Evolutionary conservation across 1,140 invertebrate genomes (phyloP).

Genomic region (Trissolcus basalis): DNA sequence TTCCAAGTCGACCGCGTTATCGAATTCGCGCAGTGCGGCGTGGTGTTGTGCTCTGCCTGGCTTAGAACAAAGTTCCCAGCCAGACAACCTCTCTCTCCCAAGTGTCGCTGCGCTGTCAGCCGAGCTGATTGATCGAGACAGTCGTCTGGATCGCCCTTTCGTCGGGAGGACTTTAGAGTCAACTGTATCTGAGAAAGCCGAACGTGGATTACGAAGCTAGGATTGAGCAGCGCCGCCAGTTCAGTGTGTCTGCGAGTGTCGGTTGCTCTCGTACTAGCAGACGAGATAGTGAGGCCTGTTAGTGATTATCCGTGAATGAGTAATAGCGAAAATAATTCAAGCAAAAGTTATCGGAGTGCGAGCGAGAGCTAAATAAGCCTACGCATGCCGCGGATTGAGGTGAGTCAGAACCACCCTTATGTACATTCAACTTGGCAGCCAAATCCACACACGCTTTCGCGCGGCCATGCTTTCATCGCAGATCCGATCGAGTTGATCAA

Average conservation of each 20-base stretch:
- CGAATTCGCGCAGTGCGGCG: constrained; percentile 49
- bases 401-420: constrained; percentile 48
- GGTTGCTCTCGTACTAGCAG: constrained; percentile 30
- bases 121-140: not conserved
- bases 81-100: not conserved
- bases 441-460: constrained; percentile 9
- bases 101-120: not conserved
- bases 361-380: constrained; percentile 47
- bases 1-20: constrained; percentile 28
- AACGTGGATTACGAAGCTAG: constrained; percentile 17
- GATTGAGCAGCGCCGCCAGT: constrained; percentile 18
- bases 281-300: constrained; percentile 40
- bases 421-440: constrained; percentile 1
- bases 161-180: too few species aligned
- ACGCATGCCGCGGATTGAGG: constrained; percentile 69
- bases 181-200: too few species aligned
- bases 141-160: not conserved
- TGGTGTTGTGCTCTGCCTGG: constrained; percentile 33
- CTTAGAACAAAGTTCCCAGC: not conserved
- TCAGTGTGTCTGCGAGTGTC: constrained; percentile 29
- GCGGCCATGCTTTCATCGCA: constrained; percentile 14
- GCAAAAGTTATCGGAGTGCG: constrained; percentile 14
- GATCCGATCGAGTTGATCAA: constrained; percentile 23
- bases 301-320: constrained; percentile 15
- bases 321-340: not conserved